Evolutionary conservation across 2,888 invertebrate genomes (phyloP), one percentile per base, ranked within the genome.

Genomic region (Drosophila setosimentum): DNA sequence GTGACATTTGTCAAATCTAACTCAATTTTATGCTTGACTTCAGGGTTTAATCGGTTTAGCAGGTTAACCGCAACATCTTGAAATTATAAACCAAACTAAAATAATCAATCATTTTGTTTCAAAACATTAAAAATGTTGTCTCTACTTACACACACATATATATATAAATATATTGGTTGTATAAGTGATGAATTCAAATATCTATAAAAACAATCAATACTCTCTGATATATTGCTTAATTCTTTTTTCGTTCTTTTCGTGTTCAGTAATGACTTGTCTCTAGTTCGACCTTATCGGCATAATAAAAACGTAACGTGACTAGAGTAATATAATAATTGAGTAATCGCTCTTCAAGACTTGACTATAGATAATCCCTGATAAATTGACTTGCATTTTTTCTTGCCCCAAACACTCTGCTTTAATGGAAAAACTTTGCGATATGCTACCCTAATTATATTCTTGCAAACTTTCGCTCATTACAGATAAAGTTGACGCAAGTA

Each of bases 391-490:
- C 67, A 58, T 65, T 78, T 50, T 42, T 51, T 45, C 21, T 45
- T 45, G 16, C n/a, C 11, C 45, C 65, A 42, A 42, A 57, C 29
- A 33, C 71, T 64, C 50, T 62, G 61, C 55, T 58, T 58, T 69
- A 77, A 83, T 83, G 83, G 87, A 71, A 75, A 80, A 83, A 86
- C 74, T 83, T 83, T 80, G 62, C 70, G 59, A 59, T 49, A 37
- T 61, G 59, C 59, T 51, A 21, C 42, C 65, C 74, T 73, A 53
- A 83, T 86, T 77, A 83, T 80, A 60, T 68, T 64, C 55, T 59
- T 68, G 40, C 62, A 55, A 80, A 88, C 74, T 80, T 86, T 79
- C 11, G n/a, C 35, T 80, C 78, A 63, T 89, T 84, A 35, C 81
- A 84, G 83, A 68, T 48, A 73, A 89, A 73, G 65, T 75, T 83